Base-by-base conservation (phyloP, 2,113 vertebrate genomes). In the Dicentrarchus labrax region DNA sequence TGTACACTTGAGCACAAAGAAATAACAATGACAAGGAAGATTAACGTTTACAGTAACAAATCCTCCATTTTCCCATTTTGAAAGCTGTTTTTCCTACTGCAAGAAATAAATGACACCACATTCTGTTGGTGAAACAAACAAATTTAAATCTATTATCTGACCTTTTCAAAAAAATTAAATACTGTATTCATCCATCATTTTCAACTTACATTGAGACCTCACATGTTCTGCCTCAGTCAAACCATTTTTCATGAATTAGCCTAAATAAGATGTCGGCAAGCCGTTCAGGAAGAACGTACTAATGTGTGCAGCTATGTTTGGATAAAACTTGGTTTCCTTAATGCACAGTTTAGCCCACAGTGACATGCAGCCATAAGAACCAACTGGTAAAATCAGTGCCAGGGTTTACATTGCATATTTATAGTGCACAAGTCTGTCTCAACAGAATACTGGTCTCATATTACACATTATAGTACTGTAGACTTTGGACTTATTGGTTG, bases 221-320 rank as follows among this genome's bases (percentile, higher is more conserved):
- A 12, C 4, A 41, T n/a, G 19, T n/a, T 24, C 65, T 24, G 19
- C 45, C 47, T 68, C 47, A 41, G 36, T 36, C 13, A 39, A 72
- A 53, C 0, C 1, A 41, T 67, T 75, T 71, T 3, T 65, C 59
- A 48, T 72, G 6, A 22, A 47, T 68, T 36, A 50, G 7, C 10
- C 17, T 39, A 60, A 76, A 61, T 60, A 68, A 47, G 13, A 77
- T 0, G 8, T 48, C 56, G 68, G 30, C 4, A 10, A 48, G 53
- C 24, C 13, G 8, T 54, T 86, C 17, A 5, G n/a, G 15, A 16
- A 51, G 19, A 60, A 72, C 59, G 72, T 16, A 50, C 45, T 43
- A 61, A 79, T 24, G 2, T 50, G 24, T 71, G 4, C 7, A 53
- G 8, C 61, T 24, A 36, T 73, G 65, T 82, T 72, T 85, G 43